Conservation (phyloP, 37 sponge, comb jelly and placozoan genomes). For the Amphimedon queenslandica region DNA sequence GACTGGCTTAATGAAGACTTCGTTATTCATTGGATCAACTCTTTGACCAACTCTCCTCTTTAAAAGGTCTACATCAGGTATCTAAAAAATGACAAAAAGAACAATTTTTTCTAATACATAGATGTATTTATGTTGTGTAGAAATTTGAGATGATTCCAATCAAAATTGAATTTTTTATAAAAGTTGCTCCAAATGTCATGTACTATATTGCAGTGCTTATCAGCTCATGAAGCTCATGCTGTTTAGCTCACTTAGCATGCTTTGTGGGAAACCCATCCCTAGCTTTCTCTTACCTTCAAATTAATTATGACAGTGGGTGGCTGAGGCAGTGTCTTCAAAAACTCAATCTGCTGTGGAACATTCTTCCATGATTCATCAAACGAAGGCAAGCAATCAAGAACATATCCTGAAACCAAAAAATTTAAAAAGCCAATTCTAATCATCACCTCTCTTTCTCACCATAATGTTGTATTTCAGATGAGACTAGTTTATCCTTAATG, state of each 20-base stretch:
- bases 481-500: constrained; percentile 49
- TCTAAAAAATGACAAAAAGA: constrained; percentile 14
- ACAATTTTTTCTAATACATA: too few relatives aligned
- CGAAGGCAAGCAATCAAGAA: constrained; percentile 86
- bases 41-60: constrained; percentile 43
- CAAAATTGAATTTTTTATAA: too few relatives aligned
- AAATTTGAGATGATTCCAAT: too few relatives aligned
- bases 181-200: too few relatives aligned
- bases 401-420: constrained; percentile 66
- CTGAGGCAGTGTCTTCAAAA: constrained; percentile 43
- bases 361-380: constrained; percentile 50
- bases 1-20: constrained; percentile 31
- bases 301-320: constrained; percentile 90
- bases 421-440: background rate
- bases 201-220: too few relatives aligned
- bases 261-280: too few relatives aligned
- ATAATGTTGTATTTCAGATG: constrained; percentile 74
- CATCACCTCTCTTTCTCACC: constrained; percentile 40
- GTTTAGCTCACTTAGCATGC: too few relatives aligned
- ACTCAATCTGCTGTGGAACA: constrained; percentile 67
- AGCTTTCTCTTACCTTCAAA: constrained; percentile 89
- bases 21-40: constrained; percentile 65
- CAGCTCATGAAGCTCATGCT: too few relatives aligned
- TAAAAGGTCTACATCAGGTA: constrained; percentile 67
- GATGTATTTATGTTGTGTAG: too few relatives aligned